Evolutionary conservation across 2,888 invertebrate genomes (phyloP).

Genomic region (Hymenopus coronatus): DNA sequence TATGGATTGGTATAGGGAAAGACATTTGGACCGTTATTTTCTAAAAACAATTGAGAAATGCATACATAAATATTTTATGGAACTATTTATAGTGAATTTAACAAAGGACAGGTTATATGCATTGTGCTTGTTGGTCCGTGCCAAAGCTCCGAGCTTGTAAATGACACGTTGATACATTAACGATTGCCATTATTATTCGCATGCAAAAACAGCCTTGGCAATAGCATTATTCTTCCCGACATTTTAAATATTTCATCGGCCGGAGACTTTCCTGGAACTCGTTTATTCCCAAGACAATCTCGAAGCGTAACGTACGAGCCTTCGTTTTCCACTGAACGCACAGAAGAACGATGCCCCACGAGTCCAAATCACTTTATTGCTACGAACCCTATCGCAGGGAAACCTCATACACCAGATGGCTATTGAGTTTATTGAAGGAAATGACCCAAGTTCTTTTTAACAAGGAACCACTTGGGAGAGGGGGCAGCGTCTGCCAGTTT

Average conservation of each 20-base stretch:
- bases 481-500: neutral
- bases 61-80: too few relatives aligned
- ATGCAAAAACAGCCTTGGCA: neutral
- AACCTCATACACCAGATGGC: conserved; percentile 23
- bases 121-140: too few relatives aligned
- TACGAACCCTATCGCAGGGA: neutral
- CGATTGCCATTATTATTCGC: neutral
- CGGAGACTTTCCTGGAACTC: neutral
- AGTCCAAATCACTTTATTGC: neutral
- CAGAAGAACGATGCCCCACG: neutral
- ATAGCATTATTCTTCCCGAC: neutral
- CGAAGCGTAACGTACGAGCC: neutral
- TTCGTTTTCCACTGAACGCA: neutral
- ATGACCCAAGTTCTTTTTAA: conserved; percentile 34
- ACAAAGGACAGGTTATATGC: too few relatives aligned
- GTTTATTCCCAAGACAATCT: neutral
- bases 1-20: too few relatives aligned
- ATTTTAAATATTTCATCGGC: neutral
- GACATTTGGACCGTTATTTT: too few relatives aligned
- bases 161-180: neutral
- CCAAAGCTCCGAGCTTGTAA: too few relatives aligned
- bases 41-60: too few relatives aligned
- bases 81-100: too few relatives aligned
- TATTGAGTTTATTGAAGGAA: conserved; percentile 35
- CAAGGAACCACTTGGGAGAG: conserved; percentile 30